Conservation (phyloP, 2,113 vertebrate genomes). For the Dasypus novemcinctus region DNA sequence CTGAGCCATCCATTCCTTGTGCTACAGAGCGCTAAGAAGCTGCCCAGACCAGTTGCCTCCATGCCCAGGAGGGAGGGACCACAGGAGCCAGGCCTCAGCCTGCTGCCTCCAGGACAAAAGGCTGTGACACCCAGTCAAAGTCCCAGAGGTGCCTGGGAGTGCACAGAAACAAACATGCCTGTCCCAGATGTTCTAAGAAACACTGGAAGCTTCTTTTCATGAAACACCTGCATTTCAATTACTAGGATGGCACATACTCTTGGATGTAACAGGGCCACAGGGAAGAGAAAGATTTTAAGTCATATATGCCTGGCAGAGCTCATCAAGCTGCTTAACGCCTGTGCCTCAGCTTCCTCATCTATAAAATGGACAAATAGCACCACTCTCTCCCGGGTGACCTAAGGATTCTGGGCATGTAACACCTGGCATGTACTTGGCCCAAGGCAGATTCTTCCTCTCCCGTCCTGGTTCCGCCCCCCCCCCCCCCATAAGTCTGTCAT, state of each 20-base stretch:
- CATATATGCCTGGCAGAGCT: not conserved
- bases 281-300: not conserved
- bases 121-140: not conserved
- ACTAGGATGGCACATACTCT: not conserved
- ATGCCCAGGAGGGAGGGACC: not conserved
- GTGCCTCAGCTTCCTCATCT: not conserved
- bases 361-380: not conserved
- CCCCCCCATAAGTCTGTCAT: not conserved
- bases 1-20: not conserved
- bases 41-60: not conserved
- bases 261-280: not conserved
- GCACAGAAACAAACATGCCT: not conserved
- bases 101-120: not conserved
- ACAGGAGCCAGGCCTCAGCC: not conserved
- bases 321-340: not conserved
- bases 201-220: not conserved
- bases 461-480: too few relatives aligned
- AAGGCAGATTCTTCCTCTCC: not conserved
- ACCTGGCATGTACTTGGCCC: not conserved
- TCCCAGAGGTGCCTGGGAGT: not conserved
- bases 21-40: not conserved
- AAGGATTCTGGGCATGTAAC: too few relatives aligned
- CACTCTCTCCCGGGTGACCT: too few relatives aligned
- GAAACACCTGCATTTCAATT: not conserved
- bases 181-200: not conserved